Evolutionary conservation across 2,888 invertebrate species (phyloP), one percentile per base, ranked within the genome.

Genomic region (Aspidiotus rigidus): DNA sequence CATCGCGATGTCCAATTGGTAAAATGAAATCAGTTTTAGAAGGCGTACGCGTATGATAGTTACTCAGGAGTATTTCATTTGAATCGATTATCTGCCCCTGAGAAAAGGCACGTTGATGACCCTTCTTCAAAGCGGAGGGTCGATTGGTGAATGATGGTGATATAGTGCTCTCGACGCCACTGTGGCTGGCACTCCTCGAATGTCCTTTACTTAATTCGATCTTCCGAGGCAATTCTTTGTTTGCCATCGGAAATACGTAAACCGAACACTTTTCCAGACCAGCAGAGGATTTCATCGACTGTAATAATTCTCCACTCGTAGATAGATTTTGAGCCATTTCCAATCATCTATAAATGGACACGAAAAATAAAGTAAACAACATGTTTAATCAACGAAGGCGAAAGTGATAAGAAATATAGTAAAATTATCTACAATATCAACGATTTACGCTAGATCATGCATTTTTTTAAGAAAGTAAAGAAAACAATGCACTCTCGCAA

Each of bases 1-100:
- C 79, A 73, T 91, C 90, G 74, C 90, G 86, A 78, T 93, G 90
- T 0, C 90, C 90, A 0, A 90, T 89, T 0, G 93, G 93, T 71
- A 93, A 80, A 74, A 91, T 92, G 76, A 93, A 93, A 77, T 93
- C 93, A 1, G 93, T 93, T 77, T 88, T 89, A 72, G 91, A 91
- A 71, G 88, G 88, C 40, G 89, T 86, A 62, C 92, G 84, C 77
- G 86, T 88, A 81, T 91, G 90, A 0, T 89, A 88, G 10, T 85
- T 83, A 42, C 53, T 62, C 3, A 69, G 55, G 9, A 69, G 63
- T 13, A 69, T 42, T 39, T 69, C 69, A 53, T 69, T 72, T 61
- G 71, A 72, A 74, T 88, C 88, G 70, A 85, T 85, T 72, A 92
- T 90, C 79, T 91, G 90, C 0, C 92, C 92, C 75, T 93, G 92